Evolutionary conservation across 1,140 invertebrate genomes (phyloP), one percentile per base, ranked within the genome.

Genomic region (Ephestia elutella): DNA sequence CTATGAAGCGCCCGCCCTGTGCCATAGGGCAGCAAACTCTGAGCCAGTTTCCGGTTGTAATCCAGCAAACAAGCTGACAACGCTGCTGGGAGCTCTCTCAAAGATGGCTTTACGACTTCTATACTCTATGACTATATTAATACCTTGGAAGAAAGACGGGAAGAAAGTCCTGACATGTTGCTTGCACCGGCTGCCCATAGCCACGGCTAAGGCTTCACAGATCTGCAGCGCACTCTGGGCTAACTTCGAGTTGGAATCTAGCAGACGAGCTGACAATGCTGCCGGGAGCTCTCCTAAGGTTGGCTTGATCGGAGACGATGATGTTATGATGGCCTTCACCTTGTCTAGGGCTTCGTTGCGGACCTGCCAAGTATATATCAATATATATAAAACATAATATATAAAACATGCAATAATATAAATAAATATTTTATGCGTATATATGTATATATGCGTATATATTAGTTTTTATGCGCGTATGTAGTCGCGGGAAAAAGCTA

Each of bases 231-330:
- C 92, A 18, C 93, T 93, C 68, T 95, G 94, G 0, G 96, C 95
- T 65, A 99, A 92, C 83, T 96, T 97, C 28, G 95, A 96, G 87
- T 99, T 99, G 25, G 95, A 96, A 78, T 99, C 97, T 0, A 93
- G 87, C 3, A 98, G 87, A 19, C 97, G 90, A 1, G 92, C 90
- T 5, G 92, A 92, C 17, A 99, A 81, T 3, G 93, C 93, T 59
- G 94, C 92, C 0, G 96, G 95, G 7, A 98, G 84, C 72, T 97
- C 95, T 0, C 96, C 96, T 19, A 98, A 90, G 54, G 93, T 93
- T 0, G 94, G 88, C 66, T 95, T 96, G 54, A 98, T 95, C 32
- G 94, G 93, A 65, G 95, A 94, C 0, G 94, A 92, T 51, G 95
- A 94, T 25, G 87, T 91, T 18, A 97, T 90, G 57, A 98, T 94